Base-by-base conservation (phyloP, 2,888 invertebrate genomes). In the Drepana falcataria region DNA sequence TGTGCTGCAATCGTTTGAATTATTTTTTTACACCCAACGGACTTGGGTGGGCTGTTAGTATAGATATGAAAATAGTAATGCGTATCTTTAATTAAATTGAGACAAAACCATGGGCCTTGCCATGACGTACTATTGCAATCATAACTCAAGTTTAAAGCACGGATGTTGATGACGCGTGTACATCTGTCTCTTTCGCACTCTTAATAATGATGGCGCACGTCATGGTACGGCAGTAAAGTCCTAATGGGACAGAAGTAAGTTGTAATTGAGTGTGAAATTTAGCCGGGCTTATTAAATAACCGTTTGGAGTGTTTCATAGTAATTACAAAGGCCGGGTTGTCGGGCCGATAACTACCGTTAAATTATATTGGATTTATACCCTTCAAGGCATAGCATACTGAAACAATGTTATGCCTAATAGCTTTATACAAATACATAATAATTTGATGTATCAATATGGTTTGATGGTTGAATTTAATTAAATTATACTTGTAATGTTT, bases 181-280 rank as follows among this genome's bases (percentile, higher is more conserved):
- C 21, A 21, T 21, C 21, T 21, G 21, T 21, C 21, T 21, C 21
- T 21, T 21, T 21, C 21, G 21, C 21, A 21, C 21, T 21, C 21
- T 21, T 21, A 21, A 21, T 21, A 21, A 21, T 21, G 21, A 21
- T 21, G 21, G 21, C 21, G 21, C 21, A 21, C 21, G 21, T 21
- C 21, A 21, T 21, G 9, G 44, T 44, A 37, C 37, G 44, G 9
- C 9, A 44, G 44, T 44, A 44, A 7, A 6, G 44, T 44, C 9
- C 9, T 44, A 35, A 49, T 49, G n/a, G 35, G 35, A 21, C 49
- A 49, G 37, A 21, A 7, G 35, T n/a, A 4, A 5, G 48, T 48
- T 5, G 40, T 41, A 51, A 51, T 51, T 40, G 40, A 51, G 21
- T 51, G 40, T 40, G 40, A 49, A 51, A 51, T 40, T 51, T 51